These are phyloP conservation scores for Lycia hirtaria DNA, from an alignment of 2,888 invertebrate genomes.

Conservation along the genomic window DNA sequence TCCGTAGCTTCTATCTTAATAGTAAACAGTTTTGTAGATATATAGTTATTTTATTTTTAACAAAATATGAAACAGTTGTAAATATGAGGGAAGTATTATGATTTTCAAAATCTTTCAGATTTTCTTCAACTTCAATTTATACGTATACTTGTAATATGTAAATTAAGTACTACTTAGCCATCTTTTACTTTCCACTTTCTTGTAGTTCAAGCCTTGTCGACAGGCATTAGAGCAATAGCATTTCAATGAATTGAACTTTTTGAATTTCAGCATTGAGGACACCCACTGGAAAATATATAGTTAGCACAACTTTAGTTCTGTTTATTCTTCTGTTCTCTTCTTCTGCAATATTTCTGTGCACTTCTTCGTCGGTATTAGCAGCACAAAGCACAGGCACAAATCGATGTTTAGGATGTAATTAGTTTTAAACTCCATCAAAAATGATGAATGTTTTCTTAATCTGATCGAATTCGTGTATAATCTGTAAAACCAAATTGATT, in stretches of 20 bases:
- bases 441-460: constrained; percentile 53
- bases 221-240: constrained; percentile 39
- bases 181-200: constrained; percentile 31
- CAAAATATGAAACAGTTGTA: constrained; percentile 11
- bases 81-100: constrained; percentile 3
- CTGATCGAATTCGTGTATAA: not conserved
- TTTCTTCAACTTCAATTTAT: constrained; percentile 7
- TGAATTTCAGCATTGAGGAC: constrained; percentile 53
- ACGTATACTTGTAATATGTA: constrained; percentile 5
- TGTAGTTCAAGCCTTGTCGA: constrained; percentile 27
- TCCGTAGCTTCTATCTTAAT: constrained; percentile 28
- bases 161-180: constrained; percentile 29
- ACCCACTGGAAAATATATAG: constrained; percentile 62
- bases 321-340: constrained; percentile 55
- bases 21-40: constrained; percentile 29
- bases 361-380: constrained; percentile 63
- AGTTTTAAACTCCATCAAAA: constrained; percentile 54
- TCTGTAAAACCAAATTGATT: constrained; percentile 22
- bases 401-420: constrained; percentile 57
- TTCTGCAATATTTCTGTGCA: constrained; percentile 67
- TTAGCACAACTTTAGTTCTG: constrained; percentile 64
- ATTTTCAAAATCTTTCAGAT: constrained; percentile 10
- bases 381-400: constrained; percentile 72
- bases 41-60: constrained; percentile 7
- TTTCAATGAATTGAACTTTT: constrained; percentile 49